Evolutionary conservation across 2,888 invertebrate species (phyloP), one percentile per base, ranked within the genome.

Genomic region (Watsonalla cultraria): DNA sequence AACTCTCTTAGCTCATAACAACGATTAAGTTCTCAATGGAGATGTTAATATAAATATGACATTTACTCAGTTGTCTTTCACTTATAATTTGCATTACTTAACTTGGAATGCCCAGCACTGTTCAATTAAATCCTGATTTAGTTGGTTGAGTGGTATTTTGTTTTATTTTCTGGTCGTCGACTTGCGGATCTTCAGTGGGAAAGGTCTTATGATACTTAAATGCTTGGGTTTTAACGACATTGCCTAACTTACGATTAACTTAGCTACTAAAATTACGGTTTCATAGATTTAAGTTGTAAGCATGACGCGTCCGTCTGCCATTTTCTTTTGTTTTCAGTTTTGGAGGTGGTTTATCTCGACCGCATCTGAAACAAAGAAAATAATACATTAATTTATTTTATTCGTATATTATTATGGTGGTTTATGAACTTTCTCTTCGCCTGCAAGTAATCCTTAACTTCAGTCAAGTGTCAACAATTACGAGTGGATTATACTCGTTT

Each of bases 21-120:
- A 82, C 76, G 74, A 76, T 78, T 77, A 75, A 73, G 74, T 74
- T 72, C 71, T 73, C 71, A 81, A 72, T 60, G 75, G 65, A 72
- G 72, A 72, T 73, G 73, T 67, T 74, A 62, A 68, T 71, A 57
- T 53, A 66, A 67, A 64, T 64, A 68, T 67, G 65, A 66, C 65
- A 59, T 67, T 67, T 61, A 62, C 55, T 59, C 51, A 70, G 76
- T 69, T 86, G 87, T 86, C 88, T 88, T 86, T 86, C 80, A 70
- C 74, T 73, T 74, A 74, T 65, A 72, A 72, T 75, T 81, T 78
- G 75, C 69, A 73, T 82, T 76, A 76, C 58, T 72, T 75, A 73
- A 69, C 82, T 82, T 87, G 87, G 86, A 87, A 87, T 87, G 86
- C 86, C 86, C 86, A 85, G 84, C 86, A 82, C 77, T 77, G 70